Evolutionary conservation across 2,113 vertebrate genomes (phyloP).

Genomic region (Rhodinocichla rosea): DNA sequence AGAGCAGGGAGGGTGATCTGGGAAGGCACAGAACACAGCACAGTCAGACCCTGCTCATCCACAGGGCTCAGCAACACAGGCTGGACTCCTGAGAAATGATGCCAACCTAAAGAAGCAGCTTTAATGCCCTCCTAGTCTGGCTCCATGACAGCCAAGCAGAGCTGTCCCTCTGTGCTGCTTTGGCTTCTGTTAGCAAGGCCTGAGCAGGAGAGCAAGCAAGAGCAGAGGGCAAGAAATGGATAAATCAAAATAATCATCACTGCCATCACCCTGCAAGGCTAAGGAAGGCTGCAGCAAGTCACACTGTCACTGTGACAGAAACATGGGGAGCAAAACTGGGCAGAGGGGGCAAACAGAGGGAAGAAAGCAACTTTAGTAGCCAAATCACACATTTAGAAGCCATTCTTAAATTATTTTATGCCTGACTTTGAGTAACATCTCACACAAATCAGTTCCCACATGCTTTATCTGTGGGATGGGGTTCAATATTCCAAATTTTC

Average conservation of each 20-base stretch:
- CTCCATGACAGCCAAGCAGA: not conserved
- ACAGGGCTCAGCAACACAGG: not conserved
- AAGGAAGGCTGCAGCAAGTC: not conserved
- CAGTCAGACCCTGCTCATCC: not conserved
- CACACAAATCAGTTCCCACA: not conserved
- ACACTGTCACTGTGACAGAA: not conserved
- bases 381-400: not conserved
- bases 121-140: not conserved
- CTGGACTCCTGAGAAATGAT: not conserved
- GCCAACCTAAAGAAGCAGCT: not conserved
- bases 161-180: not conserved
- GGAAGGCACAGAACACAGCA: not conserved
- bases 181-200: not conserved
- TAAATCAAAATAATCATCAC: not conserved
- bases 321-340: not conserved
- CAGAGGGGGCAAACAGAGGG: not conserved
- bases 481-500: not conserved
- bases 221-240: not conserved
- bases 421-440: not conserved
- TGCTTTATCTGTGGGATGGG: not conserved
- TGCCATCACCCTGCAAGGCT: not conserved
- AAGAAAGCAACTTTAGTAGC: not conserved
- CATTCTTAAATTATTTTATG: not conserved
- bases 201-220: not conserved
- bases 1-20: constrained; percentile 92